phyloP scores from a whole-genome alignment of 1,140 invertebrate species.

The Lasioglossum albipes region DNA sequence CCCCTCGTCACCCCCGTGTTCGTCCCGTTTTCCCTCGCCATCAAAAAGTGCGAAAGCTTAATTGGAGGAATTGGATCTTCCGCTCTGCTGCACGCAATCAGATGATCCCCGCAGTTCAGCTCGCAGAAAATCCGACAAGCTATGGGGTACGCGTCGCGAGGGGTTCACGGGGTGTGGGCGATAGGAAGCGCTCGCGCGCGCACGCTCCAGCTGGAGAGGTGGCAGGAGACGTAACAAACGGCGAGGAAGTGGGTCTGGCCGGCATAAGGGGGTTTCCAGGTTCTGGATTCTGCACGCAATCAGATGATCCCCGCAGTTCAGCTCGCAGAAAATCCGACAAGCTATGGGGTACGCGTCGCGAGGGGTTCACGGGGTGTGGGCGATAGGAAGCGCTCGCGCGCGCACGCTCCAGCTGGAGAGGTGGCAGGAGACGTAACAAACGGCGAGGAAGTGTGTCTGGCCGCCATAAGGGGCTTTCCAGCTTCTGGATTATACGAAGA shows the following conservation, averaged over 20 bases:
- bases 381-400: not conserved
- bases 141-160: no score
- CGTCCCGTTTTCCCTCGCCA: constrained; percentile 62
- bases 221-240: no score
- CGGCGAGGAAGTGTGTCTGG: constrained; percentile 34
- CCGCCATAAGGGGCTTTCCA: constrained; percentile 47
- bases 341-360: no score
- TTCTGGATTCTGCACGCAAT: constrained; percentile 76
- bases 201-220: no score
- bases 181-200: no score
- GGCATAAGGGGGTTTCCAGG: no score
- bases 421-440: constrained; percentile 39
- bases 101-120: constrained; percentile 70
- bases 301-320: constrained; percentile 73
- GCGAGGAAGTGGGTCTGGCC: no score
- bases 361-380: no score
- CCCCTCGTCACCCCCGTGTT: not conserved
- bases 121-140: constrained; percentile 47
- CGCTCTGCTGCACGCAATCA: constrained; percentile 75
- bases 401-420: no score
- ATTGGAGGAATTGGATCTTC: constrained; percentile 76
- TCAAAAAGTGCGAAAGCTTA: constrained; percentile 80
- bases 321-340: constrained; percentile 50
- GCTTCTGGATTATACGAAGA: constrained; percentile 51
- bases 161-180: no score